Base-by-base conservation (phyloP, 1,140 invertebrate genomes). In the Caenorhabditis brenneri region DNA sequence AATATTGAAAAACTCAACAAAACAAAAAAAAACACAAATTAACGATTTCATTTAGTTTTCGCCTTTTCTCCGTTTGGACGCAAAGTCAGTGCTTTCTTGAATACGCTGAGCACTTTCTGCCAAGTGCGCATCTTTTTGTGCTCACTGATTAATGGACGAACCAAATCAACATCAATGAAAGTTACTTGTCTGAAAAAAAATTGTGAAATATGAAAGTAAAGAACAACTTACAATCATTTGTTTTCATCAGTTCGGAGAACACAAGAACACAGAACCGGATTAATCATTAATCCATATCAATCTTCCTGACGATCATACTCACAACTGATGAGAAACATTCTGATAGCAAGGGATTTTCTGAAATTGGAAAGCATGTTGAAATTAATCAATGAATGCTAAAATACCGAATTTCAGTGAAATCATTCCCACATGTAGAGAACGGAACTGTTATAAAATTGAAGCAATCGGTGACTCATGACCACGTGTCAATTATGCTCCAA, bases 251-350 rank as follows among this genome's bases (percentile, higher is more conserved):
- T 22, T 85, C 79, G 4, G 79, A 65, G 36, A 85, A 85, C 7
- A 85, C 84, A 48, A 85, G 48, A 74, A 51, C 1, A 39, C 24
- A 0, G 84, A 79, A 92, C 93, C 29, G 93, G 93, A 46, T 93
- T 92, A 74, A 94, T 88, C 91, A 53, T 93, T 93, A 88, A 95
- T 94, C 87, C 92, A 93, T 85, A 96, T 94, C 9, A 95, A 88
- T 91, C 96, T 94, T n/a, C 96, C 95, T 88, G 83, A 7, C 53
- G 36, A 81, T 90, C 89, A 58, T 87, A 89, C n/a, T 87, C 79
- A 42, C 88, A 90, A 83, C 95, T 93, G 92, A 97, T 97, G 90
- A 95, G 94, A 89, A 95, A 96, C 19, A 97, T 92, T 19, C 96
- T 96, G 79, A 94, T 93, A 19, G 95, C 90, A 19, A 97, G 90